Conservation (phyloP, 2,888 invertebrate genomes). For the Mythimna ferrago region DNA sequence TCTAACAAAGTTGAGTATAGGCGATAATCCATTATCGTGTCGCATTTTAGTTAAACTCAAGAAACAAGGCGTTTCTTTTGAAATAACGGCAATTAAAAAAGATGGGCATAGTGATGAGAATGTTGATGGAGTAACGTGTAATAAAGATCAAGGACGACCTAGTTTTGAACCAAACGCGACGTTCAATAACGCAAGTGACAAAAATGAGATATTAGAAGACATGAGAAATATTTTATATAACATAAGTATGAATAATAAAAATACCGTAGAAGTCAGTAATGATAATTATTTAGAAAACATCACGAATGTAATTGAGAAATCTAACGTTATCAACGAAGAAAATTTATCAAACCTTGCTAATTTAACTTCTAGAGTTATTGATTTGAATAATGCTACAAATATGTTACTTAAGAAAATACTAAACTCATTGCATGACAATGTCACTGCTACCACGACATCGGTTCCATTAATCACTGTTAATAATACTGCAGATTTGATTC, state of each 20-base stretch:
- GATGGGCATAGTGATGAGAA: slow-evolving; percentile 61
- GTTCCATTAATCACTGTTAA: slow-evolving; percentile 48
- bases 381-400: slow-evolving; percentile 51
- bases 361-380: slow-evolving; percentile 39
- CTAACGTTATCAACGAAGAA: slow-evolving; percentile 44
- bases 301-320: slow-evolving; percentile 51
- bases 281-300: slow-evolving; percentile 57
- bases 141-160: slow-evolving; percentile 42
- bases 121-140: slow-evolving; percentile 66
- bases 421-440: slow-evolving; percentile 31
- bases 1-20: slow-evolving; percentile 77
- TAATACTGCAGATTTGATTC: slow-evolving; percentile 61
- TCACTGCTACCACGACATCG: slow-evolving; percentile 1
- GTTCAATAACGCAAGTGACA: slow-evolving; percentile 34
- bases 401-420: slow-evolving; percentile 46
- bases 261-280: slow-evolving; percentile 12
- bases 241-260: slow-evolving; percentile 46
- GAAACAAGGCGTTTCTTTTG: slow-evolving; percentile 57
- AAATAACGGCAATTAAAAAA: slow-evolving; percentile 56
- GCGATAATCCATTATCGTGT: slow-evolving; percentile 81
- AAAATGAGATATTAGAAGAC: slow-evolving; percentile 49
- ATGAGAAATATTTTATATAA: slow-evolving; percentile 63
- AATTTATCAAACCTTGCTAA: slow-evolving; percentile 56
- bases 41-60: slow-evolving; percentile 71
- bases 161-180: slow-evolving; percentile 17